These are phyloP conservation scores for Dromius quadrimaculatus DNA, from an alignment of 2,888 invertebrate genomes.

Conservation along the genomic window DNA sequence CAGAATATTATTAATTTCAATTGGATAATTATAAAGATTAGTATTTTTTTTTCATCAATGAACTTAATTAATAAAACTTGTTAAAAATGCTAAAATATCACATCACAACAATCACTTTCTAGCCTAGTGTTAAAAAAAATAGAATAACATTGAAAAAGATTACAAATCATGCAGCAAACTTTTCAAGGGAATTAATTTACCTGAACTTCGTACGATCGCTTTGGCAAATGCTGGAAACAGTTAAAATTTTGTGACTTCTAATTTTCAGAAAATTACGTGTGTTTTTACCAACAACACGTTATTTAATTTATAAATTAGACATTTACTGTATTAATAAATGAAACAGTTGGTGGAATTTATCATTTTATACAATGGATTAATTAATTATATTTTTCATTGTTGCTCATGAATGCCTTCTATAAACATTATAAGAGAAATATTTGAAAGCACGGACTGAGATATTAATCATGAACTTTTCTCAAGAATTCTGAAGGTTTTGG, in stretches of 20 bases:
- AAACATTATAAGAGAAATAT: too few species aligned
- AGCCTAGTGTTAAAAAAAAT: constrained; percentile 27
- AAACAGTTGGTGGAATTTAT: too few species aligned
- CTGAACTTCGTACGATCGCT: constrained; percentile 58
- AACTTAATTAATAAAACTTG: neutral
- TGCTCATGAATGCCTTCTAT: too few species aligned
- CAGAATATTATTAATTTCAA: too few species aligned
- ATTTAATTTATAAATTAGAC: constrained; percentile 9
- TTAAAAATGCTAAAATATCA: constrained; percentile 30
- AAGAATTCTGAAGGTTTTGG: too few species aligned
- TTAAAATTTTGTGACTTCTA: constrained; percentile 53
- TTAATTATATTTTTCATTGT: too few species aligned
- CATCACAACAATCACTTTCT: constrained; percentile 19
- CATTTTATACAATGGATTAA: too few species aligned
- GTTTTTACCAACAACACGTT: constrained; percentile 37
- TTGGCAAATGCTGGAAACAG: constrained; percentile 58
- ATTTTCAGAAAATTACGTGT: constrained; percentile 31
- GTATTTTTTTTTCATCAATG: neutral
- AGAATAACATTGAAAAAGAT: constrained; percentile 22
- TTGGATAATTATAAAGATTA: neutral
- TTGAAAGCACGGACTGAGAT: too few species aligned
- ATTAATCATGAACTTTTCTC: too few species aligned
- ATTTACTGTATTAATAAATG: constrained; percentile 20
- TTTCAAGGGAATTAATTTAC: constrained; percentile 53
- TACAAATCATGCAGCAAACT: constrained; percentile 42